Percentiles rank a stretch among this genome's conserved stretches.
Conservation (phyloP, 2,888 invertebrate genomes). For the Agrochola lota region DNA sequence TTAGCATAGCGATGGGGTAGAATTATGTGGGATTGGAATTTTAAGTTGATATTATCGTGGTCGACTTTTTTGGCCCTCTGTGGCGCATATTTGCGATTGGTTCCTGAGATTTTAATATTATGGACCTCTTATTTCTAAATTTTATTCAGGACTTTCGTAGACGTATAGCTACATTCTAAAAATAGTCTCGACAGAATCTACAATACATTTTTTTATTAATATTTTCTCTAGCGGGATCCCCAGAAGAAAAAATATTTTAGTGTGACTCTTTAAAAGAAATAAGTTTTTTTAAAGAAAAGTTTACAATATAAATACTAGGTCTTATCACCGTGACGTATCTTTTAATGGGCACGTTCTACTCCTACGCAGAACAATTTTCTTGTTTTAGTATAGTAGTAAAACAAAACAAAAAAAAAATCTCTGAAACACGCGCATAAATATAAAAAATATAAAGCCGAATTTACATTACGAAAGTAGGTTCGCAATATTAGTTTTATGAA, state of each 20-base stretch:
- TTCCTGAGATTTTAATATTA: not conserved
- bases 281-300: slow-evolving; percentile 4
- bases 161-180: not conserved
- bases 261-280: not conserved
- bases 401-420: too few relatives aligned
- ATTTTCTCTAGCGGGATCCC: not conserved
- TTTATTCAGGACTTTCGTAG: not conserved
- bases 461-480: too few relatives aligned
- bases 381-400: not conserved
- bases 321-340: slow-evolving; percentile 10
- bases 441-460: too few relatives aligned
- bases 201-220: not conserved
- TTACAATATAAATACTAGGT: not conserved
- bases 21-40: slow-evolving; percentile 18
- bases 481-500: too few relatives aligned
- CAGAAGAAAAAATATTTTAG: not conserved
- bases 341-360: slow-evolving; percentile 8
- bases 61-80: not conserved
- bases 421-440: too few relatives aligned
- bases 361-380: not conserved
- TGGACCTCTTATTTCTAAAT: not conserved
- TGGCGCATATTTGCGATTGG: not conserved
- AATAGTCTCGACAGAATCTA: not conserved
- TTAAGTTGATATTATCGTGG: slow-evolving; percentile 10
- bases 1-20: slow-evolving; percentile 10